Evolutionary conservation across 2,113 vertebrate species (phyloP).

Genomic region (human (Homo sapiens)): GRCh38 chr16:73817501-73818000

Average conservation of each 20-base stretch:
- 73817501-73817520: slow-evolving; percentile 37
- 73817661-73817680: neutral
- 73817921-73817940: slow-evolving; percentile 84
- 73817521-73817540: slow-evolving; percentile 56
- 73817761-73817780: slow-evolving; percentile 84
- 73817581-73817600: neutral
- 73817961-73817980: slow-evolving; percentile 88
- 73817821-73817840: slow-evolving; percentile 88
- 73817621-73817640: neutral
- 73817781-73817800: slow-evolving; percentile 78
- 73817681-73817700: neutral
- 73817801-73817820: slow-evolving; percentile 85
- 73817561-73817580: neutral
- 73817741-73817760: slow-evolving; percentile 85
- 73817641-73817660: slow-evolving; percentile 5
- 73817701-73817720: slow-evolving; percentile 61
- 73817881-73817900: slow-evolving; percentile 88
- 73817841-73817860: slow-evolving; percentile 87
- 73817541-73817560: neutral
- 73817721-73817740: slow-evolving; percentile 74
- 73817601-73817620: slow-evolving; percentile 28
- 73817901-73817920: slow-evolving; percentile 86
- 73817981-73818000: slow-evolving; percentile 93
- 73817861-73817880: slow-evolving; percentile 90
- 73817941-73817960: slow-evolving; percentile 85